Evolutionary conservation across 2,113 vertebrate species (phyloP).

Genomic region (Pholis gunnellus): DNA sequence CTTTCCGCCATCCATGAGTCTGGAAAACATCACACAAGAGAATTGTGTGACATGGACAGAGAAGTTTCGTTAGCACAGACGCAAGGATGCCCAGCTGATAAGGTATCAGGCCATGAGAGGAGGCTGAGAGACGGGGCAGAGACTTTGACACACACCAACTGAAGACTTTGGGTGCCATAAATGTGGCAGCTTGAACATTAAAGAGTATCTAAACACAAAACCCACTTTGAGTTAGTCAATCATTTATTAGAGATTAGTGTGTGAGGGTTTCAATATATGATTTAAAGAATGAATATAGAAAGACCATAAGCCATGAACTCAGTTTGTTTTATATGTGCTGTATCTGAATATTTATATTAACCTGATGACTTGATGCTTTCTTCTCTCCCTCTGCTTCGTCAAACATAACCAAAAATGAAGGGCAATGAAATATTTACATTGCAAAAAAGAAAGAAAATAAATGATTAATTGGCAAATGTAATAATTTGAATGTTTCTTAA

Average conservation of each 20-base stretch:
- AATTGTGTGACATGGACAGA: too few relatives aligned
- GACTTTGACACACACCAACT: too few relatives aligned
- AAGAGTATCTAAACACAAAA: background rate
- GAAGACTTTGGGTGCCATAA: too few relatives aligned
- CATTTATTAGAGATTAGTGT: background rate
- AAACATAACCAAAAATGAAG: background rate
- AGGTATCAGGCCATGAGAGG: too few relatives aligned
- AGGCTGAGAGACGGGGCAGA: too few relatives aligned
- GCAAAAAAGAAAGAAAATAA: background rate
- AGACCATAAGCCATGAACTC: background rate
- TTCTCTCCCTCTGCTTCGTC: background rate
- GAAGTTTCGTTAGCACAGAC: too few relatives aligned
- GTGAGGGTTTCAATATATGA: background rate
- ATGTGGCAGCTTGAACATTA: too few relatives aligned
- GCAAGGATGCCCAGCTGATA: too few relatives aligned
- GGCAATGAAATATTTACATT: conserved; percentile 6
- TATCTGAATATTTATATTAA: conserved; percentile 17
- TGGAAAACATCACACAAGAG: too few relatives aligned
- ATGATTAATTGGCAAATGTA: background rate
- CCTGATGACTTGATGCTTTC: background rate
- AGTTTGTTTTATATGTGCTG: background rate
- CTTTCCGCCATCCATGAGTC: too few relatives aligned
- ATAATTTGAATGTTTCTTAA: background rate
- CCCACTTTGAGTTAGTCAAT: background rate
- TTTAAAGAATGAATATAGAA: background rate